These are phyloP conservation scores for Silurus aristotelis DNA, from an alignment of 2,797 vertebrate species.

Conservation along the genomic window DNA sequence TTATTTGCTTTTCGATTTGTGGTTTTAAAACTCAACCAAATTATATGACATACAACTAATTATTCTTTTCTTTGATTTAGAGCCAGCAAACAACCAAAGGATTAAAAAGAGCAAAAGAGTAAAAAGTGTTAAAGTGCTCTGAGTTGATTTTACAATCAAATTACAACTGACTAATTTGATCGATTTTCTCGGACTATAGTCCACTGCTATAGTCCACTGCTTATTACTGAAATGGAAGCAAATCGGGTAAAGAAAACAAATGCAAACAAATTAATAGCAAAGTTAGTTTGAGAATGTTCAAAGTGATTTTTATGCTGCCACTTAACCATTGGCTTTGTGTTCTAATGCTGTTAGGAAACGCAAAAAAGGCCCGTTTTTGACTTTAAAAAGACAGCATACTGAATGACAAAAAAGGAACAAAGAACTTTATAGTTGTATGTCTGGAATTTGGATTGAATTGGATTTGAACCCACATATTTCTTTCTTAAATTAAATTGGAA, in stretches of 20 bases:
- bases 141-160: background rate
- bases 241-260: background rate
- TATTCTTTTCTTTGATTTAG: background rate
- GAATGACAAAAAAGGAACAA: background rate
- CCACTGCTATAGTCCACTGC: no score
- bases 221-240: background rate
- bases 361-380: background rate
- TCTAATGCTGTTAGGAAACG: background rate
- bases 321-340: background rate
- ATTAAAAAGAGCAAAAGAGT: background rate
- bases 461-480: background rate
- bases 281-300: background rate
- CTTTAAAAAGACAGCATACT: background rate
- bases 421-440: background rate
- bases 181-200: background rate
- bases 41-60: no score
- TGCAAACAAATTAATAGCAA: background rate
- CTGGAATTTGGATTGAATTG: background rate
- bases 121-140: background rate
- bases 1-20: background rate
- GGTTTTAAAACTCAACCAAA: background rate
- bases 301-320: background rate
- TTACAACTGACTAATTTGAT: background rate
- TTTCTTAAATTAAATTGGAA: background rate
- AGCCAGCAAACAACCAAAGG: background rate